Conservation (phyloP, 2,888 invertebrate genomes). For the Panorpa germanica region DNA sequence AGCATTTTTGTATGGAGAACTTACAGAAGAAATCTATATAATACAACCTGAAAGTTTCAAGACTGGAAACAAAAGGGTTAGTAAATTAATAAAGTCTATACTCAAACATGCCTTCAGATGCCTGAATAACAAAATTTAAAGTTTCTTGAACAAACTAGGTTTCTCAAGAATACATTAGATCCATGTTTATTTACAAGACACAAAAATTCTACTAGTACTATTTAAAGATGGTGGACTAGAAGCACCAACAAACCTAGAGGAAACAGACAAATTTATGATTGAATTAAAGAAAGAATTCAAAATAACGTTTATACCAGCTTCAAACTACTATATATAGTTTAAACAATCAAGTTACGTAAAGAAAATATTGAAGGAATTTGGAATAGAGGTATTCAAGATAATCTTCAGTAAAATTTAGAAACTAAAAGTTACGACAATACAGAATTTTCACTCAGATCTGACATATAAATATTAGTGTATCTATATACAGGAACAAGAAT, state of each 20-base stretch:
- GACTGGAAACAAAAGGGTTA: constrained; percentile 9
- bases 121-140: constrained; percentile 11
- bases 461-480: constrained; percentile 1
- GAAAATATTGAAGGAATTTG: constrained; percentile 1
- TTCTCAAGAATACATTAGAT: constrained; percentile 9
- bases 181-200: too few relatives aligned
- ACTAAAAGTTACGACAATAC: too few relatives aligned
- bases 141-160: too few relatives aligned
- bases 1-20: constrained; percentile 6
- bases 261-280: too few relatives aligned
- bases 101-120: constrained; percentile 12
- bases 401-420: too few relatives aligned
- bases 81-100: constrained; percentile 12
- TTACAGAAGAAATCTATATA: constrained; percentile 11
- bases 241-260: too few relatives aligned
- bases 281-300: constrained; percentile 1
- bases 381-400: constrained; percentile 7
- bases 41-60: constrained; percentile 12
- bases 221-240: too few relatives aligned
- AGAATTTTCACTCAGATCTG: too few relatives aligned
- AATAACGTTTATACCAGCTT: too few relatives aligned
- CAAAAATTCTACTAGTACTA: too few relatives aligned
- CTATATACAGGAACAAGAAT: constrained; percentile 9
- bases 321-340: background rate
- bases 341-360: constrained; percentile 1